These are phyloP conservation scores for Cataglyphis cursor DNA, from an alignment of 2,888 invertebrate genomes.

Conservation along the genomic window DNA sequence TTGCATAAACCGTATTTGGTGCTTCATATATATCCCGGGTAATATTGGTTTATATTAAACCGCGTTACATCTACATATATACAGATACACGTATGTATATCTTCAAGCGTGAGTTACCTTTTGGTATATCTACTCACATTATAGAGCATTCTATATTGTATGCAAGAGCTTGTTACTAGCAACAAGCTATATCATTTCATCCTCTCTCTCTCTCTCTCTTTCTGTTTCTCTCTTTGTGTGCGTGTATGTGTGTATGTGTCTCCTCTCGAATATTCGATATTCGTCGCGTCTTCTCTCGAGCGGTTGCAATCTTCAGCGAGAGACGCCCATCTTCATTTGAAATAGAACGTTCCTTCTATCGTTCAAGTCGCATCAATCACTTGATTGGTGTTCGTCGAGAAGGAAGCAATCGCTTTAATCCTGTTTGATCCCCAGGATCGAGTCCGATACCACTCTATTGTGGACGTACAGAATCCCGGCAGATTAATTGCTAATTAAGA, in stretches of 20 bases:
- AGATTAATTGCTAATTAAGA: constrained; percentile 58
- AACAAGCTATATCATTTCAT: constrained; percentile 47
- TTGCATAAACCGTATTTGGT: constrained; percentile 23
- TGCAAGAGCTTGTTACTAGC: constrained; percentile 41
- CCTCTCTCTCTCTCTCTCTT: neutral
- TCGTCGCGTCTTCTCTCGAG: constrained; percentile 61
- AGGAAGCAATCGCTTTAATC: constrained; percentile 49
- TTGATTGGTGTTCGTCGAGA: constrained; percentile 40
- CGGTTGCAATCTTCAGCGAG: constrained; percentile 54
- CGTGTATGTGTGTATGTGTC: no score
- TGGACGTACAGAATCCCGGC: constrained; percentile 35
- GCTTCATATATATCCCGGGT: constrained; percentile 47
- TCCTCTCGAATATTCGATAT: constrained; percentile 68
- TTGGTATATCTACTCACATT: constrained; percentile 16
- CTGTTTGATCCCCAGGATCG: constrained; percentile 37
- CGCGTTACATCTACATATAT: neutral
- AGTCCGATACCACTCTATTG: constrained; percentile 37
- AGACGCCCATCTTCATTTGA: constrained; percentile 64
- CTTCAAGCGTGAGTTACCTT: neutral
- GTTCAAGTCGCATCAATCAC: constrained; percentile 4
- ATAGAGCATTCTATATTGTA: neutral
- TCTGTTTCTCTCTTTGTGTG: no score
- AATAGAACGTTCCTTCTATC: constrained; percentile 49
- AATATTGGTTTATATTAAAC: constrained; percentile 69
- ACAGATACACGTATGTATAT: neutral